These are phyloP conservation scores for Luidia sarsii DNA, from an alignment of 53 echinoderm and acorn worm species.

Conservation along the genomic window DNA sequence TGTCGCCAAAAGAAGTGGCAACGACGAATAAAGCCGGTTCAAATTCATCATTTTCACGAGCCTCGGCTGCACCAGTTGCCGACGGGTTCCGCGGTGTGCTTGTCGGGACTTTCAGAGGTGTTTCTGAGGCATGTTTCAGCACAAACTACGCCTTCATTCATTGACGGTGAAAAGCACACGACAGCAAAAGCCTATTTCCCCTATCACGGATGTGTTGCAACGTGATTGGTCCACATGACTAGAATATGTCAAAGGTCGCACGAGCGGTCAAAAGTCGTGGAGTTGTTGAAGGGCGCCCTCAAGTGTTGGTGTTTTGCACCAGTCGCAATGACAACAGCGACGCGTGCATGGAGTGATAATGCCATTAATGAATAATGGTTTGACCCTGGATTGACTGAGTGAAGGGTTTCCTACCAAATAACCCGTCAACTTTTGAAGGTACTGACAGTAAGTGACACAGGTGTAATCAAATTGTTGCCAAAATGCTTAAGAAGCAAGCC, in stretches of 20 bases:
- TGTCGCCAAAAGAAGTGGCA: constrained; percentile 86
- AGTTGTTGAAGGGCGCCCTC: constrained; percentile 18
- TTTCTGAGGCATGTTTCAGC: not conserved
- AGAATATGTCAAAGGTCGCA: not conserved
- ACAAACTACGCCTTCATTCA: not conserved
- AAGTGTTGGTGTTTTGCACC: constrained; percentile 10
- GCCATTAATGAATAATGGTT: too few species aligned
- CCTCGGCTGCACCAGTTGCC: not conserved
- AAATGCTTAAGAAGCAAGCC: too few species aligned
- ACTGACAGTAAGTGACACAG: too few species aligned
- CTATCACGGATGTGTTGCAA: constrained; percentile 66
- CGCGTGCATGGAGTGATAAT: too few species aligned
- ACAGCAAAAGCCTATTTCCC: constrained; percentile 36
- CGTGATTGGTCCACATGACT: constrained; percentile 66
- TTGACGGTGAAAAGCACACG: constrained; percentile 51
- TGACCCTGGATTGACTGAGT: too few species aligned
- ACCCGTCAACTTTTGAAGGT: too few species aligned
- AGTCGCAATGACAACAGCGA: constrained; percentile 50
- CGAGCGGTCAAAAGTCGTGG: constrained; percentile 24
- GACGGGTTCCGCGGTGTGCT: not conserved
- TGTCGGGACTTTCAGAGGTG: not conserved
- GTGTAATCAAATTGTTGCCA: too few species aligned
- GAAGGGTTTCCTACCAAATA: too few species aligned
- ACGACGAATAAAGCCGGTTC: constrained; percentile 73
- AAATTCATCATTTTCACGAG: constrained; percentile 74